These are phyloP conservation scores for Agapornis canus DNA, from an alignment of 2,797 vertebrate genomes.

Conservation along the genomic window DNA sequence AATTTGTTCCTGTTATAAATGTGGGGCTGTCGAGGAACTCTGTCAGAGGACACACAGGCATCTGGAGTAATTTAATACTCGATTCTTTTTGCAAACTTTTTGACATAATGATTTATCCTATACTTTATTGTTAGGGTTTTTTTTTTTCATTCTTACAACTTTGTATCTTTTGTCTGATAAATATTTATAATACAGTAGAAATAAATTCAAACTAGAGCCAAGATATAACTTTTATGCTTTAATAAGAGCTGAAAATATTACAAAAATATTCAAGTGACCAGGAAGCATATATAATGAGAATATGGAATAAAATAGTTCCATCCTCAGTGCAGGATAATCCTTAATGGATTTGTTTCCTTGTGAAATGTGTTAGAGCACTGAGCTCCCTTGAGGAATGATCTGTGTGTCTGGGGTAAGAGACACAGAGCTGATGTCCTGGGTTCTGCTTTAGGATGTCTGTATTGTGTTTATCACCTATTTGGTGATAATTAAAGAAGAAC, in stretches of 20 bases:
- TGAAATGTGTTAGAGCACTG: not conserved
- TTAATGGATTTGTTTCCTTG: not conserved
- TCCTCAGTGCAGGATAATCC: not conserved
- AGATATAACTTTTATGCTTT: not conserved
- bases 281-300: not conserved
- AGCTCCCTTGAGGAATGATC: not conserved
- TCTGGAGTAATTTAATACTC: not conserved
- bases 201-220: not conserved
- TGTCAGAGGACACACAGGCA: not conserved
- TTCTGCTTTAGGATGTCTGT: not conserved
- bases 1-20: not conserved
- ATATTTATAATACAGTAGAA: constrained; percentile 7
- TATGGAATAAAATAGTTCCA: not conserved
- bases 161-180: not conserved
- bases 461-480: not conserved
- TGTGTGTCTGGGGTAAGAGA: not conserved
- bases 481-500: not conserved
- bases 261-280: not conserved
- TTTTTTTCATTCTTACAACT: constrained; percentile 1
- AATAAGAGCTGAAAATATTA: constrained; percentile 12
- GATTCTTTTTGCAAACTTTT: constrained; percentile 2
- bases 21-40: not conserved
- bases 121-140: constrained; percentile 1
- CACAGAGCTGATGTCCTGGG: not conserved
- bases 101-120: constrained; percentile 2